Evolutionary conservation across 2,113 vertebrate species (phyloP).

Genomic region (Tragelaphus strepsiceros): DNA sequence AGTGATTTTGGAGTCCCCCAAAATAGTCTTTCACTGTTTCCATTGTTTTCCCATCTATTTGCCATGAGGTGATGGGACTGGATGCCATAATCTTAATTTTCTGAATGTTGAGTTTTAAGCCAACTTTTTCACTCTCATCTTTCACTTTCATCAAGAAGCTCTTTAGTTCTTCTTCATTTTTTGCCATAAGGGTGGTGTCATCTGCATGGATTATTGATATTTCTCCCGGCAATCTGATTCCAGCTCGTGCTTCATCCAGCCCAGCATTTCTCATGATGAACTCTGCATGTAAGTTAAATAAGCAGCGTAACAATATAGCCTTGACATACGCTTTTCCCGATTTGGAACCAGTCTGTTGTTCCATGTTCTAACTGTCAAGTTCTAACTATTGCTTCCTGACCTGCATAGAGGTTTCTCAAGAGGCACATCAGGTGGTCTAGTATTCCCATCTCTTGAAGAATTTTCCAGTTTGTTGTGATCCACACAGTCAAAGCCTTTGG

Average conservation of each 20-base stretch:
- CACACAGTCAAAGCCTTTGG: background rate
- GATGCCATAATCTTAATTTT: background rate
- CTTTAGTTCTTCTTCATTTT: background rate
- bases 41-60: background rate
- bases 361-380: background rate
- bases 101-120: background rate
- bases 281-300: background rate
- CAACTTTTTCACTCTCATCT: background rate
- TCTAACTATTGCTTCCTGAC: background rate
- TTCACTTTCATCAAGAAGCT: background rate
- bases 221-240: background rate
- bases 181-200: background rate
- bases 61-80: accelerated
- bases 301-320: background rate
- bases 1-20: background rate
- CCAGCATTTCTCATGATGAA: background rate
- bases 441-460: background rate
- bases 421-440: background rate
- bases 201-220: background rate
- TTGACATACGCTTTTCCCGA: accelerated
- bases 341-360: background rate
- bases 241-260: background rate
- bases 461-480: background rate
- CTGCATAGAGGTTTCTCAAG: background rate
- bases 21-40: background rate